phyloP scores from a whole-genome alignment of 2,888 invertebrate genomes.

The Andrena bicolor region DNA sequence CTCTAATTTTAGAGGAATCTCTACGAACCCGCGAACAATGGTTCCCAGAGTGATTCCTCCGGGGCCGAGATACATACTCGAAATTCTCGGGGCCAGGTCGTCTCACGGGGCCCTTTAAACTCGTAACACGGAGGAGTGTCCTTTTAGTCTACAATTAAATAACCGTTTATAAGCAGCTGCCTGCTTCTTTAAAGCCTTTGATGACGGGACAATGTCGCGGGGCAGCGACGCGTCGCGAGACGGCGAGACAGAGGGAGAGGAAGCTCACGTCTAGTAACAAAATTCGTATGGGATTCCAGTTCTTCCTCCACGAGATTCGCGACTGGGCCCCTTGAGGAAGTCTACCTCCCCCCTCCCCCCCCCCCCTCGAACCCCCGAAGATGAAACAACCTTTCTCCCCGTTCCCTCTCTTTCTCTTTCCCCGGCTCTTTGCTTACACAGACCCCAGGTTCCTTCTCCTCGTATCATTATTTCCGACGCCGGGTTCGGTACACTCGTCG shows the following conservation, averaged over 20 bases:
- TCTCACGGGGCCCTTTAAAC: slow-evolving; percentile 32
- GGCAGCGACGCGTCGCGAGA: slow-evolving; percentile 23
- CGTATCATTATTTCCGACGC: slow-evolving; percentile 74
- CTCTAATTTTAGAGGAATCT: slow-evolving; percentile 46
- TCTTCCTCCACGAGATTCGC: slow-evolving; percentile 65
- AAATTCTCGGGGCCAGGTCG: background rate
- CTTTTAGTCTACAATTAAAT: slow-evolving; percentile 53
- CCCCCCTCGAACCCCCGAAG: slow-evolving; percentile 4
- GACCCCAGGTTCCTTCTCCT: slow-evolving; percentile 58
- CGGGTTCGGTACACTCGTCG: slow-evolving; percentile 70
- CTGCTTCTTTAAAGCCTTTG: slow-evolving; percentile 39
- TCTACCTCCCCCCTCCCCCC: background rate
- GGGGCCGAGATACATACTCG: background rate
- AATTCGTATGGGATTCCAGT: slow-evolving; percentile 66
- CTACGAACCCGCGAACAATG: slow-evolving; percentile 3
- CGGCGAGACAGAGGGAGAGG: slow-evolving; percentile 14
- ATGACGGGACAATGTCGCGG: slow-evolving; percentile 30
- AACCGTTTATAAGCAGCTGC: slow-evolving; percentile 61
- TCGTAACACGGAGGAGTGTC: slow-evolving; percentile 39
- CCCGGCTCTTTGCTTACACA: slow-evolving; percentile 30
- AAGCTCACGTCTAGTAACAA: slow-evolving; percentile 66
- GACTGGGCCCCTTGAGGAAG: slow-evolving; percentile 65
- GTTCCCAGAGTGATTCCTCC: background rate
- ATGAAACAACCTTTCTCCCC: slow-evolving; percentile 55
- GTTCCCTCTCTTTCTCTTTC: slow-evolving; percentile 26